Conservation (phyloP, 2,888 invertebrate species). For the Siphlonurus alternatus region DNA sequence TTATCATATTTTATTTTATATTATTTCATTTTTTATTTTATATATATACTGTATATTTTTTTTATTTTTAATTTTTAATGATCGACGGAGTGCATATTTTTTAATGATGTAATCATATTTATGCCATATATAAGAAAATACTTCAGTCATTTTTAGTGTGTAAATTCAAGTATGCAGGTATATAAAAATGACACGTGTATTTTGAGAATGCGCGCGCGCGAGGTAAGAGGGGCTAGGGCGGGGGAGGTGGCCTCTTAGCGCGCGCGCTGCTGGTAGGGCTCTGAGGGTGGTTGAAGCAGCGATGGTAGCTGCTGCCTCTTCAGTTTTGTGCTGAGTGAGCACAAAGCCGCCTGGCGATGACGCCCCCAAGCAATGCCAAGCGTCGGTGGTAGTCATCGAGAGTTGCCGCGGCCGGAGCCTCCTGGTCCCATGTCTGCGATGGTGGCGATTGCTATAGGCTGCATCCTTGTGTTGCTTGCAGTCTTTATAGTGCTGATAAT, state of each 20-base stretch:
- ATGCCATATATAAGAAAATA: too few relatives aligned
- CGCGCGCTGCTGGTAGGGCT: background rate
- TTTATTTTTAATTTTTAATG: too few relatives aligned
- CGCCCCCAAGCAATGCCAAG: background rate
- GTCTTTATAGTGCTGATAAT: slow-evolving; percentile 71
- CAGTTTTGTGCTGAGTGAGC: background rate
- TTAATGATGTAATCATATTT: too few relatives aligned
- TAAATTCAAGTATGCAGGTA: too few relatives aligned
- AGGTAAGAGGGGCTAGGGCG: background rate
- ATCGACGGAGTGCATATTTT: too few relatives aligned
- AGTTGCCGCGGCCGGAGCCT: slow-evolving; percentile 28
- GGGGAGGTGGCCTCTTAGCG: background rate
- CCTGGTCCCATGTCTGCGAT: slow-evolving; percentile 37
- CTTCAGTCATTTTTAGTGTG: too few relatives aligned
- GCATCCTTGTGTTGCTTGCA: slow-evolving; percentile 59
- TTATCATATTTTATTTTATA: too few relatives aligned
- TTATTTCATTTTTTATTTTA: too few relatives aligned
- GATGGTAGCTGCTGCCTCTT: slow-evolving; percentile 1
- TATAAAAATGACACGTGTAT: too few relatives aligned
- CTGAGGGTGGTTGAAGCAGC: background rate
- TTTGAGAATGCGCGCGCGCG: too few relatives aligned
- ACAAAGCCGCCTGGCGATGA: background rate
- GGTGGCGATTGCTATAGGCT: slow-evolving; percentile 72
- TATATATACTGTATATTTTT: too few relatives aligned
- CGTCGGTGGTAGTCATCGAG: slow-evolving; percentile 11